Evolutionary conservation across 2,888 invertebrate species (phyloP).

Genomic region (Epistrophe grossulariae): DNA sequence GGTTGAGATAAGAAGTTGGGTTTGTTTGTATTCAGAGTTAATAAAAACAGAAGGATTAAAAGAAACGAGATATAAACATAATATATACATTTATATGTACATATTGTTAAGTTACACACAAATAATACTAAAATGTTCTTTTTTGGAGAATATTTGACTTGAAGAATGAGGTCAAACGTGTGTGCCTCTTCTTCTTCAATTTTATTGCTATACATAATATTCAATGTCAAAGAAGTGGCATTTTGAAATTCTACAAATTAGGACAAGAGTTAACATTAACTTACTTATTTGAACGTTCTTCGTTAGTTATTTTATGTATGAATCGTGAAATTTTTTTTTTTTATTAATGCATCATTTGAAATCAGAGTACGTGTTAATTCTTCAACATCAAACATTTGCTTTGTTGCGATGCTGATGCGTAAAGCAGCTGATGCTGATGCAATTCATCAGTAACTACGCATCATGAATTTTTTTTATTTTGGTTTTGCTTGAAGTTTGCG

Average conservation of each 20-base stretch:
- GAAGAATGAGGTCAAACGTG: background rate
- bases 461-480: no score
- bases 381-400: no score
- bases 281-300: background rate
- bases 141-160: background rate
- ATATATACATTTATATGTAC: background rate
- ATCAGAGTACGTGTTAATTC: no score
- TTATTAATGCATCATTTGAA: no score
- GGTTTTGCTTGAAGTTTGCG: no score
- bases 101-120: background rate
- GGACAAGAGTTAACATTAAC: background rate
- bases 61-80: background rate
- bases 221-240: background rate
- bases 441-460: no score
- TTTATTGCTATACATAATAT: background rate
- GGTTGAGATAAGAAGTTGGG: conserved; percentile 2
- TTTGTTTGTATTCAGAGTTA: background rate
- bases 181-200: background rate
- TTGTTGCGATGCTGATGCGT: no score
- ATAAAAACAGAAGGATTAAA: background rate
- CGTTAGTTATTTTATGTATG: background rate
- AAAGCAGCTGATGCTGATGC: no score
- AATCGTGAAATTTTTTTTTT: no score
- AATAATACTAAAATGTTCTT: background rate
- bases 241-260: background rate